A percentile compares a stretch with the other conserved stretches of the same genome.
Evolutionary conservation across 2,888 invertebrate genomes (phyloP).

Genomic region (Neuroscelio doddi): DNA sequence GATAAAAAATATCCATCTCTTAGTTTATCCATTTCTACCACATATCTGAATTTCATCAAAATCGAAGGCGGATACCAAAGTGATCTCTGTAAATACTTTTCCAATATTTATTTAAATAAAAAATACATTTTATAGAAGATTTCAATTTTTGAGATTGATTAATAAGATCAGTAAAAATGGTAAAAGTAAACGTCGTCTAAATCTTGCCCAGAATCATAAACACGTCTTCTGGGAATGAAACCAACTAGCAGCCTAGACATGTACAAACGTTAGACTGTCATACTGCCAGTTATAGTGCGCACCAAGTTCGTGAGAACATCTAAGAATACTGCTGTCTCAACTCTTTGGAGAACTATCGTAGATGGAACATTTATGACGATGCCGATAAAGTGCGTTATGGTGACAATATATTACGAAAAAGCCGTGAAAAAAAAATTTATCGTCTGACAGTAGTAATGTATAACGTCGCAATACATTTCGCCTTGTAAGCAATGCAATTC

Average conservation of each 20-base stretch:
- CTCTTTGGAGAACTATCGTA: slow-evolving; percentile 28
- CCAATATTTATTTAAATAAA: no score
- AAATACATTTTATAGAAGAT: no score
- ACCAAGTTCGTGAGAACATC: slow-evolving; percentile 28
- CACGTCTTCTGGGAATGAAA: slow-evolving; percentile 15
- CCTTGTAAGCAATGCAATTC: slow-evolving; percentile 37
- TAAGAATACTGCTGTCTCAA: slow-evolving; percentile 41
- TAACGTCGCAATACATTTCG: slow-evolving; percentile 37
- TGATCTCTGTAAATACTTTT: no score
- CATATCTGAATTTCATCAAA: no score
- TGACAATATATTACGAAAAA: slow-evolving; percentile 40
- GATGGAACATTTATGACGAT: slow-evolving; percentile 39
- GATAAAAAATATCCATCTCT: no score
- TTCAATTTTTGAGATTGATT: background rate
- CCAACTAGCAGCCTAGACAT: slow-evolving; percentile 17
- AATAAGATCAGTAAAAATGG: slow-evolving; percentile 13
- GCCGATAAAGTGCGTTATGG: slow-evolving; percentile 43
- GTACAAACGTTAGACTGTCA: slow-evolving; percentile 7
- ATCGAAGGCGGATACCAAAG: no score
- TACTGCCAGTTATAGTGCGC: slow-evolving; percentile 19
- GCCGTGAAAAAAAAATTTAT: slow-evolving; percentile 39
- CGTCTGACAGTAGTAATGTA: slow-evolving; percentile 36
- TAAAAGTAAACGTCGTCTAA: slow-evolving; percentile 14
- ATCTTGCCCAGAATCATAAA: slow-evolving; percentile 24
- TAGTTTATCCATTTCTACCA: no score